These are phyloP conservation scores for Acinonyx jubatus DNA, from an alignment of 2,113 vertebrate genomes.

Conservation along the genomic window DNA sequence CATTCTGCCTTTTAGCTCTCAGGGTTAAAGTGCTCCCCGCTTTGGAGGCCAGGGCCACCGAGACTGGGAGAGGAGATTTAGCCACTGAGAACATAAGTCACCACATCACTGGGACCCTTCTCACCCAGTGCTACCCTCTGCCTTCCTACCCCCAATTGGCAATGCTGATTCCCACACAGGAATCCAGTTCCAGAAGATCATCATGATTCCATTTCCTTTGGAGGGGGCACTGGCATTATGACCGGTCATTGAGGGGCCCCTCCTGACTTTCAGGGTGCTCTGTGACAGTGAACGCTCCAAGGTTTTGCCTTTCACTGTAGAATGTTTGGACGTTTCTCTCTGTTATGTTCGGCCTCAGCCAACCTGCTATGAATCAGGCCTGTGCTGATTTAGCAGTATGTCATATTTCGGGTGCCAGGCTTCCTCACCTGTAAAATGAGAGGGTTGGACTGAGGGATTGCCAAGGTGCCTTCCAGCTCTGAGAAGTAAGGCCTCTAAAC, in stretches of 20 bases:
- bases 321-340: not conserved
- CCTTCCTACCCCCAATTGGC: not conserved
- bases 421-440: conserved; percentile 20
- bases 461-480: not conserved
- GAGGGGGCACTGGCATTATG: not conserved
- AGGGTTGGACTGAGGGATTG: not conserved
- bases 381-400: not conserved
- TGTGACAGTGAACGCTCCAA: rapidly evolving
- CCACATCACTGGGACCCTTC: not conserved
- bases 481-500: not conserved
- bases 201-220: not conserved
- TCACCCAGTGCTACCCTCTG: not conserved
- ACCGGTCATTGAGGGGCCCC: rapidly evolving
- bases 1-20: not conserved
- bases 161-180: not conserved
- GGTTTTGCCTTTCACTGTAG: not conserved
- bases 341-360: not conserved
- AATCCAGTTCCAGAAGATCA: too few species aligned
- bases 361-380: not conserved
- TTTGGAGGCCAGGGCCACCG: not conserved
- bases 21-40: not conserved
- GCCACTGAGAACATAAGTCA: not conserved
- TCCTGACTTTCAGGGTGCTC: rapidly evolving
- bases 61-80: not conserved
- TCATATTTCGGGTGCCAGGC: not conserved